Evolutionary conservation across 2,797 vertebrate species (phyloP), one percentile per base, ranked within the genome.

Genomic region (Schizopygopsis malacanthus): DNA sequence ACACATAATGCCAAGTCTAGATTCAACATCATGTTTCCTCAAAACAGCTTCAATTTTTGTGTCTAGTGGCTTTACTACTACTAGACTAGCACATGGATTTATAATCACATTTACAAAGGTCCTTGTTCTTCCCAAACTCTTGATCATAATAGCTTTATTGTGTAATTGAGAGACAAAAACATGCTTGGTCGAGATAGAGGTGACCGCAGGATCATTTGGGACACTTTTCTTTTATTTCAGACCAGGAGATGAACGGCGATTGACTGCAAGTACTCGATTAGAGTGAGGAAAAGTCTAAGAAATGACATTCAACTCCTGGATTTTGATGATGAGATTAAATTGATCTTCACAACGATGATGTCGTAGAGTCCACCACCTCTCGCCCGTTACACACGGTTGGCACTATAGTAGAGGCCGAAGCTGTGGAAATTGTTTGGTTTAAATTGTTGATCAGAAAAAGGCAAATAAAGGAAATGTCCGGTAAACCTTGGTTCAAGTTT

Each of bases 321-420:
- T 70, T 77, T 59, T 56, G 16, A 22, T 61, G 41, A 83, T 6
- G 13, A 18, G 59, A 43, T 78, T 76, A 0, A 67, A 56, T 12
- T 0, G 8, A 7, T 52, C 70, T 93, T 99, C 96, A 99, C 94
- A 99, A 96, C 37, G 98, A 99, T 0, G 98, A 99, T 0, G 98
- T 99, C 0, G 98, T 99, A 39, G 98, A 99, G 91, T 99, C 98
- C 88, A 99, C 97, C 88, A 99, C 98, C 91, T 99, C 98, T 0
- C 97, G 96, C 18, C 98, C 98, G 0, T 99, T 99, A 90, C 98
- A 99, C 89, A 99, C 98, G 0, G 98, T 98, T 16, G 98, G 98
- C 89, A 99, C 97, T 4, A 96, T 95, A 43, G 97, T 98, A 22
- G 97, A 97, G 85, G 96, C 96, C 4, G 97, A 97, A 39, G 79